Evolutionary conservation across 2,888 invertebrate genomes (phyloP).

Genomic region (Eretmocerus hayati): DNA sequence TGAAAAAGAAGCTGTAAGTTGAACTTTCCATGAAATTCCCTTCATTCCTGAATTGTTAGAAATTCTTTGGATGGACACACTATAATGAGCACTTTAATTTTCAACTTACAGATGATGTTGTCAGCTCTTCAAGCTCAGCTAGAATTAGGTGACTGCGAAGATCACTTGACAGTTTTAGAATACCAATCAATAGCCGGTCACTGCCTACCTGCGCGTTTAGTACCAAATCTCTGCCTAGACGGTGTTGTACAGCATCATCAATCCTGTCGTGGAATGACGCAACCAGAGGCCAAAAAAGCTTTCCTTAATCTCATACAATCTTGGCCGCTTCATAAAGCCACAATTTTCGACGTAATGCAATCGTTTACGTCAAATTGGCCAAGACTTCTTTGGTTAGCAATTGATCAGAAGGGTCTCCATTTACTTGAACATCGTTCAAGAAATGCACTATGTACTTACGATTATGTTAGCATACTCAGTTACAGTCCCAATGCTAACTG

Average conservation of each 20-base stretch:
- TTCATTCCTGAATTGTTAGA: too few relatives aligned
- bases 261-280: slow-evolving; percentile 77
- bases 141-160: slow-evolving; percentile 77
- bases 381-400: slow-evolving; percentile 83
- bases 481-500: slow-evolving; percentile 89
- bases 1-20: slow-evolving; percentile 85
- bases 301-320: slow-evolving; percentile 88
- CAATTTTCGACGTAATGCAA: slow-evolving; percentile 94
- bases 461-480: slow-evolving; percentile 81
- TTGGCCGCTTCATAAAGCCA: slow-evolving; percentile 89
- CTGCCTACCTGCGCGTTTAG: slow-evolving; percentile 76
- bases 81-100: neutral
- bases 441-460: slow-evolving; percentile 83
- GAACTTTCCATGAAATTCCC: too few relatives aligned
- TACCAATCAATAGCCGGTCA: slow-evolving; percentile 67
- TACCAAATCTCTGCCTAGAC: slow-evolving; percentile 70
- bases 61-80: neutral
- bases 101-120: slow-evolving; percentile 68
- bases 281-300: slow-evolving; percentile 82
- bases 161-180: slow-evolving; percentile 54
- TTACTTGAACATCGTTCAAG: slow-evolving; percentile 81
- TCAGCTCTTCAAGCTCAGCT: slow-evolving; percentile 90
- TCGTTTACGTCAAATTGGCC: slow-evolving; percentile 96
- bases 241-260: slow-evolving; percentile 88
- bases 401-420: slow-evolving; percentile 87